Evolutionary conservation across 1,140 invertebrate genomes (phyloP).

Genomic region (Cydia strobilella): DNA sequence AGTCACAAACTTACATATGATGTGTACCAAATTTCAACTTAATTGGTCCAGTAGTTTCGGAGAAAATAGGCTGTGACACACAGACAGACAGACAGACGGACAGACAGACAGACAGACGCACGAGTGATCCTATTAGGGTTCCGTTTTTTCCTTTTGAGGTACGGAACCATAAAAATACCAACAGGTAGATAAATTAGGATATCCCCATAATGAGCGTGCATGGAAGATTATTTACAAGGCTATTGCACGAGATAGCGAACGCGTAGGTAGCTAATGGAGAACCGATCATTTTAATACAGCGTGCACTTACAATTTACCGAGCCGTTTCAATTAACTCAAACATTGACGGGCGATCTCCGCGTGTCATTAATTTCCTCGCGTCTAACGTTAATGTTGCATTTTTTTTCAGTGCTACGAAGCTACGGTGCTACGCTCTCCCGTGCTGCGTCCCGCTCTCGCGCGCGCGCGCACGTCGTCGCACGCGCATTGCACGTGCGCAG

Average conservation of each 20-base stretch:
- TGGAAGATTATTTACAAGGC: conserved; percentile 1
- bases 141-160: no score
- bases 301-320: conserved; percentile 35
- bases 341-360: conserved; percentile 38
- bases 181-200: conserved; percentile 16
- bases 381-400: conserved; percentile 34
- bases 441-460: conserved; percentile 43
- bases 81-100: no score
- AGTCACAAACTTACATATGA: no score
- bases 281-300: conserved; percentile 17
- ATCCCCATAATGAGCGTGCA: conserved; percentile 1
- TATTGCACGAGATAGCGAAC: neutral
- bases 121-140: no score
- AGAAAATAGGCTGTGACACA: no score
- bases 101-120: no score
- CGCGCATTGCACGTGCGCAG: conserved; percentile 45
- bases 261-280: conserved; percentile 3
- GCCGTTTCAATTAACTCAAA: conserved; percentile 44
- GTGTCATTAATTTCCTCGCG: conserved; percentile 44
- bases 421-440: conserved; percentile 44
- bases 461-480: conserved; percentile 65
- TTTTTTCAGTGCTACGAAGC: conserved; percentile 44
- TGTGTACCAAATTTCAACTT: no score
- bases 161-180: conserved; percentile 6
- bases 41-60: no score